phyloP scores from a whole-genome alignment of 2,797 vertebrate genomes.

The Phalanger gymnotis region DNA sequence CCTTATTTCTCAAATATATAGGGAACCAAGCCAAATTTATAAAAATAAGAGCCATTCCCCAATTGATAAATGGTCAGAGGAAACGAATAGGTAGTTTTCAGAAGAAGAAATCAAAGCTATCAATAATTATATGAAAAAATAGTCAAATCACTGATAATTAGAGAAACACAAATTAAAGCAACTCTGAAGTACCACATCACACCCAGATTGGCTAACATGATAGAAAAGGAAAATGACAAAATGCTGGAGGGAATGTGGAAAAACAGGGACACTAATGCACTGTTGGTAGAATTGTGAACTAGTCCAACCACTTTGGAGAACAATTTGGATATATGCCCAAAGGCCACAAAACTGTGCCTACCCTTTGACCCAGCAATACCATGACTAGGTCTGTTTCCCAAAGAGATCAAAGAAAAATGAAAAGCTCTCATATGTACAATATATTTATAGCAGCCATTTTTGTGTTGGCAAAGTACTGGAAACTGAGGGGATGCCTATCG shows the following conservation, averaged over 20 bases:
- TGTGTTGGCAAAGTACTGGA: background rate
- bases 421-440: background rate
- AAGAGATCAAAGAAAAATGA: background rate
- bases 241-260: background rate
- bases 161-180: background rate
- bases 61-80: background rate
- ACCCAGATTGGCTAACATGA: background rate
- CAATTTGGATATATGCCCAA: background rate
- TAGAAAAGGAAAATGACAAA: background rate
- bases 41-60: background rate
- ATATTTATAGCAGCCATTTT: background rate
- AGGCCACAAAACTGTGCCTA: background rate
- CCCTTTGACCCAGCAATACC: background rate
- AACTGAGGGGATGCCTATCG: background rate
- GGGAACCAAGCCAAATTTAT: background rate
- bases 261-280: background rate
- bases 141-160: background rate
- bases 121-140: background rate
- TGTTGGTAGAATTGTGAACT: background rate
- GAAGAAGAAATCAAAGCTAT: background rate
- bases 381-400: background rate
- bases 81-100: background rate
- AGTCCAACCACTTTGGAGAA: background rate
- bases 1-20: background rate
- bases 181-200: background rate